A percentile compares a stretch with the other conserved stretches of the same genome.
phyloP scores from a whole-genome alignment of 1,140 invertebrate genomes.

The Sipha flava region DNA sequence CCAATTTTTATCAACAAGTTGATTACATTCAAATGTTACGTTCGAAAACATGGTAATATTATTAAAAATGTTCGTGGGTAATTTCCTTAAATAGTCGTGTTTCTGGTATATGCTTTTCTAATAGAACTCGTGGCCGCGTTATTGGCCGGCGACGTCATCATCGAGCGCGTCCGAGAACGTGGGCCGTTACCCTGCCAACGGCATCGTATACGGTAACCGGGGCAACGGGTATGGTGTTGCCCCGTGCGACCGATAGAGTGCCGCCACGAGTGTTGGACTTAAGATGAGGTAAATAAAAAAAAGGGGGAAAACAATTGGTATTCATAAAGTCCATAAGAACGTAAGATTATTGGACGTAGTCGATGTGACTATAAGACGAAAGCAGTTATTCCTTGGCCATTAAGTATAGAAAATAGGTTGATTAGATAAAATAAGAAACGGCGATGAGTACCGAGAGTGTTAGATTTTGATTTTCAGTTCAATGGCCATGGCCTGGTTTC shows the following conservation, averaged over 20 bases:
- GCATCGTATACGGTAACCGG: constrained; percentile 30
- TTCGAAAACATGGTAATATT: no score
- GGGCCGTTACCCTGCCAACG: constrained; percentile 29
- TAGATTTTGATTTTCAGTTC: background rate
- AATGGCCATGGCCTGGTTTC: background rate
- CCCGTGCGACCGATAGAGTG: constrained; percentile 17
- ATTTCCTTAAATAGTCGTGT: no score
- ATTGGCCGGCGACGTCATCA: constrained; percentile 16
- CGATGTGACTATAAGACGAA: background rate
- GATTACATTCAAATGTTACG: no score
- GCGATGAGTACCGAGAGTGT: background rate
- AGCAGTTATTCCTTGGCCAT: background rate
- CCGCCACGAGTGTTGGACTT: constrained; percentile 14
- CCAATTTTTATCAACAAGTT: no score
- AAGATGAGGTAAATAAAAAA: constrained; percentile 1
- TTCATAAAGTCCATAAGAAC: background rate
- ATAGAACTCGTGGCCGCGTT: constrained; percentile 15
- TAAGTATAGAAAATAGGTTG: background rate
- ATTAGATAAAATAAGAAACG: background rate
- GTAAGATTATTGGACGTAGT: background rate
- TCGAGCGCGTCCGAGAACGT: constrained; percentile 26
- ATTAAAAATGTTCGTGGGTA: no score
- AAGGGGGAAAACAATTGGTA: background rate
- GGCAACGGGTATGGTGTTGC: constrained; percentile 27
- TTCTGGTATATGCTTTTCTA: background rate